These are phyloP conservation scores for Penaeus monodon DNA, from an alignment of 2,888 invertebrate genomes.

Conservation along the genomic window DNA sequence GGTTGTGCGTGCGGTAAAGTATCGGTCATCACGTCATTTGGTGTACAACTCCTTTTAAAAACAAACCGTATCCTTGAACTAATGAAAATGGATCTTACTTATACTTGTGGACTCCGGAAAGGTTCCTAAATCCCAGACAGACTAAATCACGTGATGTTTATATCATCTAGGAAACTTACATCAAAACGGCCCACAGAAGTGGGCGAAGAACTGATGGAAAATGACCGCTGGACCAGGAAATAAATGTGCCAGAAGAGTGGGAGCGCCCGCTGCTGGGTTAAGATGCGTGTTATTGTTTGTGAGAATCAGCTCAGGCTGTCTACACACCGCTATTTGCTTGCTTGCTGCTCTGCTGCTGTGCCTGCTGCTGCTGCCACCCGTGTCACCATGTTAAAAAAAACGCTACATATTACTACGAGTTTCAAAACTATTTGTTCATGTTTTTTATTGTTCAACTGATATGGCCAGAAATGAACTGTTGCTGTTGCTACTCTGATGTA, in stretches of 20 bases:
- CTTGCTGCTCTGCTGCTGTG: no score
- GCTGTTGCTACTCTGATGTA: no score
- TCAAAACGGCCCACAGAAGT: neutral
- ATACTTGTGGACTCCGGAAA: no score
- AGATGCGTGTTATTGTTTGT: slow-evolving; percentile 58
- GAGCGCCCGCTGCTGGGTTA: slow-evolving; percentile 18
- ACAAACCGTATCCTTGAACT: no score
- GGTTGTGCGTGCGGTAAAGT: neutral
- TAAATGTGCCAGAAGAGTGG: neutral
- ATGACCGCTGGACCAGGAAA: neutral
- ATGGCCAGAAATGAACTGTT: no score
- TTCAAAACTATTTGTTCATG: no score
- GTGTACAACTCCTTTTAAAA: no score
- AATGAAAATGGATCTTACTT: no score
- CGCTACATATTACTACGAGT: no score
- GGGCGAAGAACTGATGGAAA: slow-evolving; percentile 18
- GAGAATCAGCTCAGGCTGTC: slow-evolving; percentile 50
- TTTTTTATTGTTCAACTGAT: no score
- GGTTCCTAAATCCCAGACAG: no score
- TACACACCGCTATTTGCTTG: neutral
- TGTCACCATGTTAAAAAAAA: neutral
- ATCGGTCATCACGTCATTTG: neutral
- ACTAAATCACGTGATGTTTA: neutral
- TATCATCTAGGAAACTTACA: neutral
- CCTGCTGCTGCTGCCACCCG: slow-evolving; percentile 12